phyloP scores from a whole-genome alignment of 2,888 invertebrate species.

The Caenorhabditis japonica region DNA sequence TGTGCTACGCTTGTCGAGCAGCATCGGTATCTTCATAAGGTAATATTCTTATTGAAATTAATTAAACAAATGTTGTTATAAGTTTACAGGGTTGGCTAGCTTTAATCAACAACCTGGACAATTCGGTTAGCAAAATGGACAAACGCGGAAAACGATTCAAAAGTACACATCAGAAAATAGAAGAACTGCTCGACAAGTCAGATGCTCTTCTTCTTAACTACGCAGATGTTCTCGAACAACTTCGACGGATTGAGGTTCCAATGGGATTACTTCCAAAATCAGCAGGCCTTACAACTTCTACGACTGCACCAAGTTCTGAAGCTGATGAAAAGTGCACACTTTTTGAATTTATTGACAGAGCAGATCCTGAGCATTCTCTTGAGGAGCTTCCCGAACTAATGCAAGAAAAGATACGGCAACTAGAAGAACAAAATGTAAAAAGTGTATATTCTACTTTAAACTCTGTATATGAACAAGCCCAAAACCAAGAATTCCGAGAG shows the following conservation, averaged over 20 bases:
- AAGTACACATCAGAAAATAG: constrained; percentile 7
- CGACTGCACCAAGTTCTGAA: constrained; percentile 18
- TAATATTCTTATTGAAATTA: constrained; percentile 20
- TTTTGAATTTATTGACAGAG: constrained; percentile 71
- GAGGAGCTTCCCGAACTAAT: constrained; percentile 55
- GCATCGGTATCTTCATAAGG: constrained; percentile 67
- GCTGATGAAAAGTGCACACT: constrained; percentile 56
- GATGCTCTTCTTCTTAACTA: constrained; percentile 62
- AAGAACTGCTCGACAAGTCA: constrained; percentile 49
- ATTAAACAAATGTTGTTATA: background rate
- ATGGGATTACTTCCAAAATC: constrained; percentile 47
- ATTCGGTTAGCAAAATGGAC: constrained; percentile 54
- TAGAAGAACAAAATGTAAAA: constrained; percentile 40
- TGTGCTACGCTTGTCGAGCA: constrained; percentile 68
- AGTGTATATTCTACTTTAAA: constrained; percentile 39
- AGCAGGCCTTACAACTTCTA: constrained; percentile 34
- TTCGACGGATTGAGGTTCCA: constrained; percentile 54
- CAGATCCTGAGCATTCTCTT: constrained; percentile 62
- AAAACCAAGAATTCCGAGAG: constrained; percentile 65
- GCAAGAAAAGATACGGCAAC: constrained; percentile 56
- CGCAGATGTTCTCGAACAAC: constrained; percentile 65
- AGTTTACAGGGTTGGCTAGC: constrained; percentile 71
- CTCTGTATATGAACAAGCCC: constrained; percentile 58
- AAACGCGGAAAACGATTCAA: constrained; percentile 52
- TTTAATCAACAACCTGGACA: constrained; percentile 71